Evolutionary conservation across 92 coral and sea anemone genomes (phyloP), one percentile per base, ranked within the genome.

Genomic region (Palythoa grandiflora): DNA sequence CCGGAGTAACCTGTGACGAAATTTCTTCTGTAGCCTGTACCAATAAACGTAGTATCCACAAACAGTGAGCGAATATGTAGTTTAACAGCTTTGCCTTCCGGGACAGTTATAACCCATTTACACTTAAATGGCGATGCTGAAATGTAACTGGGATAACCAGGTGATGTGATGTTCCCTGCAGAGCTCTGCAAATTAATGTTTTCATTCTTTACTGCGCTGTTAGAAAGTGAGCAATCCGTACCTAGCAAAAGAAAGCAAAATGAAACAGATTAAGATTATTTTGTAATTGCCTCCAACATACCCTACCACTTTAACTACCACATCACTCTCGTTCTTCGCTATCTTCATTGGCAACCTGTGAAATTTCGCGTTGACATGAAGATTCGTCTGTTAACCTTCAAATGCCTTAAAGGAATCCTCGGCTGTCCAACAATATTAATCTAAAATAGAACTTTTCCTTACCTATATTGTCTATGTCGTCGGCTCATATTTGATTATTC

Each of bases 101-200:
- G 73, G 13, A 61, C 84, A 6, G 54, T 61, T 12, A 79, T 16
- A 9, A 38, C 13, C 84, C 84, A 79, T 38, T 68, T 11, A 61
- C 84, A 79, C 5, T 79, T n/a, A 17, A 54, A n/a, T 38, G 71
- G 37, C 16, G 39, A 59, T 60, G 55, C 9, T 60, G 73, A 50
- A 38, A 79, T 47, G 39, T 12, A 0, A 40, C 59, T 79, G n/a
- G 84, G 84, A 37, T 38, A 79, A 38, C 84, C 84, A 16, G 73
- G 84, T n/a, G 84, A 79, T 17, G 71, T 79, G 37, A 79, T 61
- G 54, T 79, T 79, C n/a, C 84, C 84, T 38, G 84, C 17, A 6
- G 84, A 3, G 53, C 15, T 44, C 60, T 48, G 47, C 17, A 79
- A 35, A 10, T n/a, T 40, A 16, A 79, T 60, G 84, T 79, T 79